Conservation (phyloP, 1,140 invertebrate species). For the Philaenus spumarius region DNA sequence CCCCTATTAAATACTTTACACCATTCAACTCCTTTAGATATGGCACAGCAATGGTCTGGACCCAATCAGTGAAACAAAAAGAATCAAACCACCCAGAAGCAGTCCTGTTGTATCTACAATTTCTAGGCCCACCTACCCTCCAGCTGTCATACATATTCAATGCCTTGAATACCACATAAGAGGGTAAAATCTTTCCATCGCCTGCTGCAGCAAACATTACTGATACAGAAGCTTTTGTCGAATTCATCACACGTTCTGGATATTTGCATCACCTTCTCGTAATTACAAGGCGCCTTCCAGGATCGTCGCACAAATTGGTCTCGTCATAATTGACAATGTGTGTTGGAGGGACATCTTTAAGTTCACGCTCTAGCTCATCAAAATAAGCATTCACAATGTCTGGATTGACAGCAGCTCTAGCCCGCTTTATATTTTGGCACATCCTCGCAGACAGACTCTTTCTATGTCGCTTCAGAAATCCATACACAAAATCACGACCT, state of each 20-base stretch:
- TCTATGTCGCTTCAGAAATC: slow-evolving; percentile 33
- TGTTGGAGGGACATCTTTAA: not conserved
- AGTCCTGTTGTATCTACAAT: slow-evolving; percentile 27
- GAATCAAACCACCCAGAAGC: slow-evolving; percentile 22
- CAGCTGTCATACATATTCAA: slow-evolving; percentile 36
- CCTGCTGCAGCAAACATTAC: slow-evolving; percentile 20
- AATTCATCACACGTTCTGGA: slow-evolving; percentile 21
- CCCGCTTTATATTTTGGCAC: slow-evolving; percentile 35
- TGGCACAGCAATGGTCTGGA: slow-evolving; percentile 9
- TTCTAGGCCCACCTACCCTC: slow-evolving; percentile 32
- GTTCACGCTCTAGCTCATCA: not conserved
- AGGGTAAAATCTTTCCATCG: slow-evolving; percentile 28
- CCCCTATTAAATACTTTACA: too few relatives aligned
- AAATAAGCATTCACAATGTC: slow-evolving; percentile 1
- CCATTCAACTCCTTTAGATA: slow-evolving; percentile 9
- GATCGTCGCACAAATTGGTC: slow-evolving; percentile 40
- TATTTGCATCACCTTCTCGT: slow-evolving; percentile 19
- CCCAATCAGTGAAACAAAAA: slow-evolving; percentile 19
- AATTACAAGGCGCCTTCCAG: slow-evolving; percentile 29
- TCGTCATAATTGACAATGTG: slow-evolving; percentile 42
- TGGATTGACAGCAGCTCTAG: slow-evolving; percentile 22
- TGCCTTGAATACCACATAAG: slow-evolving; percentile 39
- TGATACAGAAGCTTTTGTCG: slow-evolving; percentile 20
- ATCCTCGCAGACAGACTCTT: slow-evolving; percentile 28
- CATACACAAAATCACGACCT: not conserved